Evolutionary conservation across 2,797 vertebrate genomes (phyloP), one percentile per base, ranked within the genome.

Genomic region (Gymnocypris eckloni): DNA sequence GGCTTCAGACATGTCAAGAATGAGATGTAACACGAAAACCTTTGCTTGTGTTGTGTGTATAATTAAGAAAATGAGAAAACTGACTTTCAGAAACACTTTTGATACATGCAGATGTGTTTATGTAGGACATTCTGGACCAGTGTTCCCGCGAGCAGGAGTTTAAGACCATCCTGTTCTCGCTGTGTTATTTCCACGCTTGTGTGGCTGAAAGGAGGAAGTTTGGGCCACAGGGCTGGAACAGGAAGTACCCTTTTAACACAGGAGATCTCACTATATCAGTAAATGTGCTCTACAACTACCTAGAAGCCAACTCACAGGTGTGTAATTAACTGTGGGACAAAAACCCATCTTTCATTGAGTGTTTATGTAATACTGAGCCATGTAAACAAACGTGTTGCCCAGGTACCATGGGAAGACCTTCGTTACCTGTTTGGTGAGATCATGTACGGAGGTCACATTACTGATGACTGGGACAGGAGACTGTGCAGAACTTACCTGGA

Each of bases 111-210:
- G 25, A 37, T 70, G n/a, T 64, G 56, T 41, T 59, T 83, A 22
- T 85, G 81, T 86, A 94, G 96, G 96, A 94, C 89, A 96, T 96
- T 83, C 91, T 96, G 91, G 95, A 97, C 87, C 95, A 94, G 92
- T 96, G 96, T 90, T 95, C 94, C 39, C 93, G 95, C 1, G 96
- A 96, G 91, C 95, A 96, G 91, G 96, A 97, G 93, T 97, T 97
- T 88, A 96, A 97, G 93, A 96, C 92, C 83, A 96, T 96, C 90
- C 91, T 95, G 59, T 96, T 97, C 92, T 95, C 95, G 5, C 90
- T 96, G 80, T 96, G 95, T 87, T 96, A 95, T 90, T 96, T 97
- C 87, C 95, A 96, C 1, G 95, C 95, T 15, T 95, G 95, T 84
- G 94, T 94, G 85, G 95, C 96, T 0, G 95, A 96, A 88, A 93